Evolutionary conservation across 1,140 invertebrate species (phyloP), one percentile per base, ranked within the genome.

Genomic region (Portunus trituberculatus): DNA sequence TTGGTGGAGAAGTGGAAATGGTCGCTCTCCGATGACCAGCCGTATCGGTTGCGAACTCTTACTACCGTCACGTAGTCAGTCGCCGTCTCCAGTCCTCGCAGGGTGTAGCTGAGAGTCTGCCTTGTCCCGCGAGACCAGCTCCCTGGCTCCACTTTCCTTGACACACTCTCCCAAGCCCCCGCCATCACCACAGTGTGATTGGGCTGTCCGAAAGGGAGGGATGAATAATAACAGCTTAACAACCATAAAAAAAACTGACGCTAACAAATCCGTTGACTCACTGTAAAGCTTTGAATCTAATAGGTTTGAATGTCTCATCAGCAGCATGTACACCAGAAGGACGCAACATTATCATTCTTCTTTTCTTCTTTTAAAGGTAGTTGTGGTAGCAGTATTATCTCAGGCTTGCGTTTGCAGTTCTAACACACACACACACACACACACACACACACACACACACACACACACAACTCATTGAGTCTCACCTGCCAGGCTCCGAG

Each of bases 1-100:
- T 89, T 96, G 82, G 83, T 88, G 76, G 94, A 92, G 76, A 95
- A 95, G 52, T 67, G 32, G 94, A 92, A 95, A 31, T 92, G 76
- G 6, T 83, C 32, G 29, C 31, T 88, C 86, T 94, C 93, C 2
- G 83, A 39, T 52, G 83, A 94, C 93, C 83, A 76, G 59, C 90
- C 90, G 52, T 89, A 89, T 29, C 84, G 28, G 91, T 92, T 92
- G 67, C 88, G 45, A n/a, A 95, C 84, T 39, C 76, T 48, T 14
- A 92, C 59, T 6, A 82, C 52, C n/a, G 90, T 86, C 12, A 84
- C 39, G 93, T 96, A 96, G 67, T 96, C 95, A 4, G 93, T 96
- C 45, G 95, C 95, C 25, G 88, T 46, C 29, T 91, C 76, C 45
- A 96, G 93, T 8, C 46, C 86, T 10, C 67, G 76, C 12, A 96